Base-by-base conservation (phyloP, 2,888 invertebrate genomes). In the Melieria picta region DNA sequence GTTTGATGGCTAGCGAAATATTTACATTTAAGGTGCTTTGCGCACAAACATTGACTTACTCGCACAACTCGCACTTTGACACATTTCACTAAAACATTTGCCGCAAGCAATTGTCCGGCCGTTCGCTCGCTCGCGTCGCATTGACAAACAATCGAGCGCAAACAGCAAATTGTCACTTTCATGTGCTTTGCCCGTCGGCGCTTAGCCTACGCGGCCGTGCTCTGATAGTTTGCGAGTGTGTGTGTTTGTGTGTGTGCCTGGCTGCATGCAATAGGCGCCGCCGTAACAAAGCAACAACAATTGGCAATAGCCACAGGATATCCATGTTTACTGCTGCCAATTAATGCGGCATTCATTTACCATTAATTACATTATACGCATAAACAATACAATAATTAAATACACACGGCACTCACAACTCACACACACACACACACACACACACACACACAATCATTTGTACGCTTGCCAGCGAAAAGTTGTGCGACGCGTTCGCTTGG, bases 311-410 rank as follows among this genome's bases (percentile, higher is more conserved):
- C 71, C 68, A 45, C 68, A 47, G 72, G 69, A 69, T 72, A 69
- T 69, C 47, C 58, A 57, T 74, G 74, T 72, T 69, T 70, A 72
- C 65, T 63, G 73, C 46, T 71, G 60, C 72, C 75, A 75, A 75
- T 75, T 75, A 73, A 73, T 75, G 66, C 65, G 43, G 69, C 72
- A 73, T 73, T 73, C 70, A 75, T 66, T 72, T 70, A 43, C 69
- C 72, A 70, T 72, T 75, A 75, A 73, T 75, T 75, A 69, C 72
- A 72, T 75, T 72, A 75, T 73, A 73, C 43, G 71, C 71, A 64
- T 65, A 65, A 73, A 73, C 73, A 73, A 72, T 67, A 71, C 62
- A 64, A 73, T 61, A 70, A 75, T 74, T 73, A 73, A 68, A 68
- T 65, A 66, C 58, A 69, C 52, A 68, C 58, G n/a, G 30, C 3